Conservation (phyloP, 2,113 vertebrate genomes). For the Morone chrysops region DNA sequence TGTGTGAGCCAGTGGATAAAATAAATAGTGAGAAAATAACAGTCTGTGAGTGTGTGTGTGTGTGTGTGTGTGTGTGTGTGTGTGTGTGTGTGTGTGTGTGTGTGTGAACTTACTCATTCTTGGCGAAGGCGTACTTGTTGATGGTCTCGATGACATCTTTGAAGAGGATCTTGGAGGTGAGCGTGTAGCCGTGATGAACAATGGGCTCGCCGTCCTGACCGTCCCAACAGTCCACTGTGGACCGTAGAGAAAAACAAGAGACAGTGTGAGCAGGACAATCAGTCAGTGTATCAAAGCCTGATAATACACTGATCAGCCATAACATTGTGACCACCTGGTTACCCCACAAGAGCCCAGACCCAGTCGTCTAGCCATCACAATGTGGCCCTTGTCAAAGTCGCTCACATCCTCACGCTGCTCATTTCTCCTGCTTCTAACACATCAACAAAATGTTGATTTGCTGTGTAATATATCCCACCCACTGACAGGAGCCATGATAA, state of each 20-base stretch:
- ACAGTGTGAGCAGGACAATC: background rate
- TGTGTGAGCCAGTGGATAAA: background rate
- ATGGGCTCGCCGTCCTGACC: constrained; percentile 96
- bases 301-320: background rate
- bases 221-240: constrained; percentile 97
- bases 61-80: background rate
- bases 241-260: background rate
- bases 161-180: constrained; percentile 99
- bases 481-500: too few relatives aligned
- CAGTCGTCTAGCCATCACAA: too few relatives aligned
- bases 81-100: background rate
- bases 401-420: too few relatives aligned
- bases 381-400: too few relatives aligned
- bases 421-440: too few relatives aligned
- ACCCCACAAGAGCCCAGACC: too few relatives aligned
- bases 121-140: constrained; percentile 96
- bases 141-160: constrained; percentile 97
- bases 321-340: too few relatives aligned
- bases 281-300: background rate
- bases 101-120: constrained; percentile 89
- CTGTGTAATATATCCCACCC: too few relatives aligned
- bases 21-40: background rate
- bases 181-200: constrained; percentile 96
- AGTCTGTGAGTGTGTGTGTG: background rate
- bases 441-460: too few relatives aligned